phyloP scores from a whole-genome alignment of 1,140 invertebrate species.

The Ceratosolen solmsi region DNA sequence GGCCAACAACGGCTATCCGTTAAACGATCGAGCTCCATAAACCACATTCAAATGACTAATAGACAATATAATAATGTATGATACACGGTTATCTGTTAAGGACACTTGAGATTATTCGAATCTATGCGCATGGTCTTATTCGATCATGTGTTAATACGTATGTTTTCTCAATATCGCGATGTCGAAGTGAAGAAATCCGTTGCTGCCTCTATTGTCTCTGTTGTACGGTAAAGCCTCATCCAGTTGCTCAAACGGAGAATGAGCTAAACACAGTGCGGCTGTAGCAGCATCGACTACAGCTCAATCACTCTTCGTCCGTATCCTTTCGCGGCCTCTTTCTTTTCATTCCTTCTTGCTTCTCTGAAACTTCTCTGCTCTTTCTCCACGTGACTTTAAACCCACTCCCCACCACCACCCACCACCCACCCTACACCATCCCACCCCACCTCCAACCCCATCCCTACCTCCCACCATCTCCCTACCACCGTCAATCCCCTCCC shows the following conservation, averaged over 20 bases:
- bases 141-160: background rate
- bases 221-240: background rate
- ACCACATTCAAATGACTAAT: background rate
- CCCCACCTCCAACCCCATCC: too few relatives aligned
- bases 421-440: too few relatives aligned
- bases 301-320: constrained; percentile 72
- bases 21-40: background rate
- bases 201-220: background rate
- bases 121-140: background rate
- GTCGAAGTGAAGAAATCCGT: background rate
- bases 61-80: background rate
- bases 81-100: background rate
- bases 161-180: constrained; percentile 15
- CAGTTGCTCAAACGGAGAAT: background rate
- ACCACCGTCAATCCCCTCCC: too few relatives aligned
- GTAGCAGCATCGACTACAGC: constrained; percentile 72
- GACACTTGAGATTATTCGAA: background rate
- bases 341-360: constrained; percentile 14
- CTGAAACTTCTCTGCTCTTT: constrained; percentile 47
- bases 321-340: background rate
- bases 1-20: too few relatives aligned
- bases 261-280: background rate
- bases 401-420: too few relatives aligned
- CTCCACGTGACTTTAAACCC: constrained; percentile 23
- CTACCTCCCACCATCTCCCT: too few relatives aligned